Conservation (phyloP, 2,888 invertebrate genomes). For the Drosophila fungiperda region DNA sequence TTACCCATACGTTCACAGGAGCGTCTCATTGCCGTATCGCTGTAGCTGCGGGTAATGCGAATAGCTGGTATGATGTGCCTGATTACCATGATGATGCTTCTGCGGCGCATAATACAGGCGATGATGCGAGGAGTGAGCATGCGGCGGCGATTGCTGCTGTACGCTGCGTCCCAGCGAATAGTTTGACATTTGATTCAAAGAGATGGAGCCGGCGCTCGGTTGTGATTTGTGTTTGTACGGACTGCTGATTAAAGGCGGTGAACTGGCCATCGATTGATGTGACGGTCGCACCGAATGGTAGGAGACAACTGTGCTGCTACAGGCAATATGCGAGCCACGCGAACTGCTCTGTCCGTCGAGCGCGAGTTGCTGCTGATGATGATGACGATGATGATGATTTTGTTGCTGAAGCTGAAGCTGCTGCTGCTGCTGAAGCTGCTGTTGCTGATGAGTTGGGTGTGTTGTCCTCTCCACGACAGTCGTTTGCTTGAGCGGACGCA, state of each 20-base stretch:
- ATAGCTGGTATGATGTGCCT: conserved; percentile 54
- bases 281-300: conserved; percentile 82
- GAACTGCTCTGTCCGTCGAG: conserved; percentile 69
- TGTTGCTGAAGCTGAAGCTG: conserved; percentile 21
- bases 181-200: conserved; percentile 80
- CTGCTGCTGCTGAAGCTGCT: conserved; percentile 10
- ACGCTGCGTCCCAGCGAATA: conserved; percentile 73
- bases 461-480: conserved; percentile 37
- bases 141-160: conserved; percentile 29
- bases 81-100: conserved; percentile 47
- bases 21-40: conserved; percentile 83
- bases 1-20: conserved; percentile 67
- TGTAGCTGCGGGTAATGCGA: conserved; percentile 67
- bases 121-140: conserved; percentile 64
- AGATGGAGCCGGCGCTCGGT: conserved; percentile 65
- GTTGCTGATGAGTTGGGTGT: conserved; percentile 18
- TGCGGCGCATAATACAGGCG: conserved; percentile 67
- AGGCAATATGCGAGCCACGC: conserved; percentile 70
- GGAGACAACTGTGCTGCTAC: conserved; percentile 82
- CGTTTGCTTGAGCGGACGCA: conserved; percentile 76
- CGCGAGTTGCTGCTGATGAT: conserved; percentile 25
- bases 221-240: conserved; percentile 61
- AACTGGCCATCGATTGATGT: conserved; percentile 66
- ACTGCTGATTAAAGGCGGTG: conserved; percentile 57
- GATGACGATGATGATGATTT: conserved; percentile 40